Base-by-base conservation (phyloP, 2,113 vertebrate genomes). In the Ptilorrhoa leucosticta region DNA sequence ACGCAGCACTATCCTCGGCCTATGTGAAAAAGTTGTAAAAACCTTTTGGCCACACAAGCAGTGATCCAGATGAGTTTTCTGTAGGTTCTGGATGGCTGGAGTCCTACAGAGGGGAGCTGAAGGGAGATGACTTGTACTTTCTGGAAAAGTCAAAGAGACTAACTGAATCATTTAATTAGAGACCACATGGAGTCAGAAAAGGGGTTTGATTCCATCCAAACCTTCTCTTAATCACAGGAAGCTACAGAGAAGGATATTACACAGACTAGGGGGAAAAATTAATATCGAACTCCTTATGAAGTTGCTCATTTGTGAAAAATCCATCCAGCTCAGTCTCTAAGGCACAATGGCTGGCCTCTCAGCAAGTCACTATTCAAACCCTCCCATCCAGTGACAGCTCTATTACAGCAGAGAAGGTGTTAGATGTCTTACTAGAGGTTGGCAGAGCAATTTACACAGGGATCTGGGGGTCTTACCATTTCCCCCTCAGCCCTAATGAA, bases 151-250 rank as follows among this genome's bases (percentile, higher is more conserved):
- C 58, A 75, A 76, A 68, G 65, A 94, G 37, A 54, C 48, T 33
- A 39, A 65, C 48, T 51, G 72, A 86, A 93, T 83, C 30, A n/a
- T 86, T 94, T 85, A 93, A 87, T 75, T 71, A 95, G 90, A 93
- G 84, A 56, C 56, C 47, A 50, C 26, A 73, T n/a, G 57, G 50
- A 70, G 78, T 63, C 27, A 84, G 50, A 48, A 93, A 88, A 30
- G 16, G 27, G 47, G 42, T 83, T 91, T 73, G 33, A 47, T 93
- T 88, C 87, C 64, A 68, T 88, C 56, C 77, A 76, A 93, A 56
- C 31, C 45, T 83, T 68, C 37, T 87, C 50, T 93, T 95, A 77
- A 86, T 70, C 63, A 44, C 45, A 93, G 71, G 58, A 90, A 90
- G 56, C 54, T 82, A 86, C 45, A 40, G 61, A 77, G 16, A 33